Evolutionary conservation across 2,797 vertebrate genomes (phyloP).

Genomic region (Nyctalus aviator): DNA sequence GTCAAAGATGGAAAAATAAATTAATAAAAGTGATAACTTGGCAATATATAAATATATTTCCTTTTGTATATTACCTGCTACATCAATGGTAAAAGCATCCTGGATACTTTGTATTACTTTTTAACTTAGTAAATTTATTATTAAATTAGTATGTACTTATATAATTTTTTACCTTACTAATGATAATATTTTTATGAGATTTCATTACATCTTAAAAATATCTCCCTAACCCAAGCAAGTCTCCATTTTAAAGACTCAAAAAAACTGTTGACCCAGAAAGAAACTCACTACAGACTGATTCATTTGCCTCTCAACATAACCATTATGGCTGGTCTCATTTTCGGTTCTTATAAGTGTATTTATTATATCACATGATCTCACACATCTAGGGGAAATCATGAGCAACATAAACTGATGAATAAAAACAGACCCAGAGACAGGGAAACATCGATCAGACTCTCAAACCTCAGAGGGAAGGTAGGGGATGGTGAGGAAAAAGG

Average conservation of each 20-base stretch:
- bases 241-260: background rate
- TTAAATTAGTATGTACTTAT: constrained; percentile 28
- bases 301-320: too few species aligned
- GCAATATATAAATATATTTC: background rate
- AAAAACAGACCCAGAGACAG: too few species aligned
- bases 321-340: too few species aligned
- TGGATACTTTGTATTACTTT: background rate
- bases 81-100: background rate
- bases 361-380: too few species aligned
- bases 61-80: constrained; percentile 23
- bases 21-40: background rate
- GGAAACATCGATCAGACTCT: too few species aligned
- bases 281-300: too few species aligned
- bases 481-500: too few species aligned
- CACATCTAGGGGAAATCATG: too few species aligned
- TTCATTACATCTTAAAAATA: constrained; percentile 33
- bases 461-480: too few species aligned
- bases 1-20: background rate
- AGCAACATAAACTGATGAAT: too few species aligned
- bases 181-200: constrained; percentile 30
- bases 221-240: background rate
- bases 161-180: background rate
- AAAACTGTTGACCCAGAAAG: too few species aligned
- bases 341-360: too few species aligned
- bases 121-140: constrained; percentile 31